Evolutionary conservation across 2,797 vertebrate genomes (phyloP).

Genomic region (Luscinia megarhynchos): DNA sequence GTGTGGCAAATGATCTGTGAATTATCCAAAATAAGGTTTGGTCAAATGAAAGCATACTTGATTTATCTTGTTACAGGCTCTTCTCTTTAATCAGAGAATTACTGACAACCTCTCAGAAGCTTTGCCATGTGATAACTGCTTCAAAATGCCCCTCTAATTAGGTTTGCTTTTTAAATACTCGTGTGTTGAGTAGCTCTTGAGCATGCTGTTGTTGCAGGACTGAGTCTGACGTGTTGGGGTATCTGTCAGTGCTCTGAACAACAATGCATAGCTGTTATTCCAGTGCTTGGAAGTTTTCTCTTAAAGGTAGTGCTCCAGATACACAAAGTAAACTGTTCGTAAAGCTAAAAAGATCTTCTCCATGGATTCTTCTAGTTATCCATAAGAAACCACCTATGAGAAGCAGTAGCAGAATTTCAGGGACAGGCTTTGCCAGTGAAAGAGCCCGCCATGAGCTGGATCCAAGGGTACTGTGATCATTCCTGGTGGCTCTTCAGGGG

Average conservation of each 20-base stretch:
- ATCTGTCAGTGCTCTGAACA: background rate
- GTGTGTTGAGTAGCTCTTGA: background rate
- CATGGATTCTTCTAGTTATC: background rate
- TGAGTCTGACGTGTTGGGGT: background rate
- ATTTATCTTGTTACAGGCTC: background rate
- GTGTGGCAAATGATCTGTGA: background rate
- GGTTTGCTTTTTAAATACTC: background rate
- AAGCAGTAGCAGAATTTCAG: background rate
- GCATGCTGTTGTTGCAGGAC: background rate
- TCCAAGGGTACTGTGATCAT: background rate
- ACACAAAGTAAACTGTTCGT: background rate
- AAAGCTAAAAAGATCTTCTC: background rate
- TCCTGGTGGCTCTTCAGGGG: background rate
- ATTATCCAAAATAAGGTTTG: background rate
- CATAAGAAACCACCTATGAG: background rate
- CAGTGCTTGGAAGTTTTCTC: background rate
- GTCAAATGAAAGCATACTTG: background rate
- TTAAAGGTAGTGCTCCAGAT: background rate
- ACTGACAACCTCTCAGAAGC: background rate
- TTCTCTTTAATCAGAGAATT: background rate
- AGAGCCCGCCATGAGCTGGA: rapidly evolving
- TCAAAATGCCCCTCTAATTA: background rate
- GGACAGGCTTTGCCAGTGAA: background rate
- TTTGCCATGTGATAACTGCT: background rate
- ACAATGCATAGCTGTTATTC: background rate